Percentiles rank a stretch among this genome's conserved stretches.
Evolutionary conservation across 92 coral and sea anemone genomes (phyloP).

Genomic region (Phymanthus crucifer): DNA sequence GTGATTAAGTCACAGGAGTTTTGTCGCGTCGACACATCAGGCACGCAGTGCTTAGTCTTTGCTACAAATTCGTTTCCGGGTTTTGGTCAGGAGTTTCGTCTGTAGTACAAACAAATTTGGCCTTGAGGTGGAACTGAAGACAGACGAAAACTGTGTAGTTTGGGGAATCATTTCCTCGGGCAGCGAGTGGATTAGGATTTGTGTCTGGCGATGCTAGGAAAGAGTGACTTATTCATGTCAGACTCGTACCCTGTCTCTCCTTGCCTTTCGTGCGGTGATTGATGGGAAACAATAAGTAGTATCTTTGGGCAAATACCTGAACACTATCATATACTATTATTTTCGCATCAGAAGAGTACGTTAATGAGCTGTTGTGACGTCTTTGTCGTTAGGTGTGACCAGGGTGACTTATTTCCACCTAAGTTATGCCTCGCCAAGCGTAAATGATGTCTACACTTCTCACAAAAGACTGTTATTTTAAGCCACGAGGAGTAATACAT

Average conservation of each 20-base stretch:
- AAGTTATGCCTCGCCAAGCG: neutral
- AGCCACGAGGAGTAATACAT: neutral
- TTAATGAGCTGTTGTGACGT: neutral
- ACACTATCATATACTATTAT: neutral
- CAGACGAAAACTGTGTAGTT: neutral
- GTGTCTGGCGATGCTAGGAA: no score
- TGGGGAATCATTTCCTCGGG: no score
- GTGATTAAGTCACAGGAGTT: neutral
- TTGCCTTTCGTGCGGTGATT: neutral
- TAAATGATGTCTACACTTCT: neutral
- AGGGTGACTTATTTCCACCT: neutral
- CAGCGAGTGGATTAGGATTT: no score
- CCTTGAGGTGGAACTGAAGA: neutral
- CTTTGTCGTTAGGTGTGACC: neutral
- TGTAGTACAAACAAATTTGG: neutral
- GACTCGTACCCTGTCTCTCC: neutral
- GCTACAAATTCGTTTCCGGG: neutral
- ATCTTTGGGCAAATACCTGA: no score
- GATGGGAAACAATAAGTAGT: no score
- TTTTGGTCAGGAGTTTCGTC: neutral
- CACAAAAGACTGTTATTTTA: neutral
- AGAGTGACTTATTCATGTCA: no score
- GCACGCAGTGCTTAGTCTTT: neutral
- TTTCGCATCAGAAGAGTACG: neutral
- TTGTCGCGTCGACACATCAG: neutral